Evolutionary conservation across 2,888 invertebrate species (phyloP).

Genomic region (Drosophila engyochracea): DNA sequence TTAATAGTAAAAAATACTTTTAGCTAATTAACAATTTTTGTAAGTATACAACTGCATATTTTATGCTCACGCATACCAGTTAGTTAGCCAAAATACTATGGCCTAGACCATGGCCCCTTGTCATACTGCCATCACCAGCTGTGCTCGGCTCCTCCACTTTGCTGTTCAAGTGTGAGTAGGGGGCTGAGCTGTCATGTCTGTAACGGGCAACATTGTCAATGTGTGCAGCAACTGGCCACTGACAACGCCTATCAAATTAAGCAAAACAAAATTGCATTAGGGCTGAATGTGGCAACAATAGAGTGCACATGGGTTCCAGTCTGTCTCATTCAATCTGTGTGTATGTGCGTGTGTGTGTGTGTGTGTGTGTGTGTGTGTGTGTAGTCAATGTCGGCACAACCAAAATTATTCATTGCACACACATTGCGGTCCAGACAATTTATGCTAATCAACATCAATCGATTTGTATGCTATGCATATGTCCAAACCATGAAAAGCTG

Average conservation of each 20-base stretch:
- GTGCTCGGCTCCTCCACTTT: not conserved
- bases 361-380: conserved; percentile 22
- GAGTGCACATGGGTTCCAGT: conserved; percentile 9
- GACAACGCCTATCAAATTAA: conserved; percentile 80
- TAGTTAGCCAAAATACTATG: not conserved
- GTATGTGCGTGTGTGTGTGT: conserved; percentile 47
- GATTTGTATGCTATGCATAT: conserved; percentile 72
- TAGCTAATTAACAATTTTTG: not conserved
- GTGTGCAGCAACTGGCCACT: conserved; percentile 63
- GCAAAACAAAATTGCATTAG: conserved; percentile 80
- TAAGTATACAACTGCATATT: not conserved
- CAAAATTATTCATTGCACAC: conserved; percentile 80
- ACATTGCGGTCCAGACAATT: conserved; percentile 83
- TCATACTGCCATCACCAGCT: not conserved
- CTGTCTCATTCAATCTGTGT: not conserved
- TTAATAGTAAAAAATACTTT: not conserved
- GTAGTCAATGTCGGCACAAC: conserved; percentile 51
- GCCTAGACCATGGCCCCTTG: not conserved
- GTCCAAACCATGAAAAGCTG: conserved; percentile 59
- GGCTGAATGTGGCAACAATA: conserved; percentile 52
- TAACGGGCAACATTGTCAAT: conserved; percentile 48
- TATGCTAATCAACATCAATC: conserved; percentile 84
- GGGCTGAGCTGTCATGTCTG: conserved; percentile 38
- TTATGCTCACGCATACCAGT: not conserved
- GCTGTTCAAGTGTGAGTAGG: conserved; percentile 8